A percentile compares a stretch with the other conserved stretches of the same genome.
phyloP scores from a whole-genome alignment of 2,888 invertebrate species.

The Lobophora halterata region DNA sequence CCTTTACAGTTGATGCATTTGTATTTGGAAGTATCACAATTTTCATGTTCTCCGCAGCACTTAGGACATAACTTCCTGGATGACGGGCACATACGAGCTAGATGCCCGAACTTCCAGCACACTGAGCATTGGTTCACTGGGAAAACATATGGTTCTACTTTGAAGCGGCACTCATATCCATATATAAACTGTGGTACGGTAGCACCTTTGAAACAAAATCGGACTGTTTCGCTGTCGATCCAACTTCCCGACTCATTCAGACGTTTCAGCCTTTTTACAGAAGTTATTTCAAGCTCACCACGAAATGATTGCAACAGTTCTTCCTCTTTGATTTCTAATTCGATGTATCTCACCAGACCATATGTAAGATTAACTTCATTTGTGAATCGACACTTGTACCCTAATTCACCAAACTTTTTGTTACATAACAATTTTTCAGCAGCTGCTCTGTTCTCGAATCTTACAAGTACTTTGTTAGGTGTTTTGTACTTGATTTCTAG shows the following conservation, averaged over 20 bases:
- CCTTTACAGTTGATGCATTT: slow-evolving; percentile 1
- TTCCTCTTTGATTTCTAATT: slow-evolving; percentile 25
- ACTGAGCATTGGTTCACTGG: slow-evolving; percentile 30
- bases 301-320: slow-evolving; percentile 19
- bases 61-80: background rate
- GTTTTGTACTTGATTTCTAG: slow-evolving; percentile 24
- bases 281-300: slow-evolving; percentile 10
- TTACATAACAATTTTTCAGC: slow-evolving; percentile 7
- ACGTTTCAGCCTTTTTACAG: slow-evolving; percentile 21
- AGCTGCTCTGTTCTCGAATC: slow-evolving; percentile 12
- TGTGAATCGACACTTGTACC: slow-evolving; percentile 17
- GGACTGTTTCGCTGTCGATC: slow-evolving; percentile 23
- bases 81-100: background rate
- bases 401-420: slow-evolving; percentile 11
- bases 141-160: slow-evolving; percentile 28
- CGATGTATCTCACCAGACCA: slow-evolving; percentile 30
- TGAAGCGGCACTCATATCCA: slow-evolving; percentile 20
- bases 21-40: background rate
- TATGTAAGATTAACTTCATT: slow-evolving; percentile 22
- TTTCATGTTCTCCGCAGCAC: background rate
- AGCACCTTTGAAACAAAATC: slow-evolving; percentile 27
- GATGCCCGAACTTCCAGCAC: slow-evolving; percentile 23
- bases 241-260: slow-evolving; percentile 17
- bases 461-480: slow-evolving; percentile 7
- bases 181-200: slow-evolving; percentile 18